Base-by-base conservation (phyloP, 1,140 invertebrate genomes). In the Coboldia fuscipes region DNA sequence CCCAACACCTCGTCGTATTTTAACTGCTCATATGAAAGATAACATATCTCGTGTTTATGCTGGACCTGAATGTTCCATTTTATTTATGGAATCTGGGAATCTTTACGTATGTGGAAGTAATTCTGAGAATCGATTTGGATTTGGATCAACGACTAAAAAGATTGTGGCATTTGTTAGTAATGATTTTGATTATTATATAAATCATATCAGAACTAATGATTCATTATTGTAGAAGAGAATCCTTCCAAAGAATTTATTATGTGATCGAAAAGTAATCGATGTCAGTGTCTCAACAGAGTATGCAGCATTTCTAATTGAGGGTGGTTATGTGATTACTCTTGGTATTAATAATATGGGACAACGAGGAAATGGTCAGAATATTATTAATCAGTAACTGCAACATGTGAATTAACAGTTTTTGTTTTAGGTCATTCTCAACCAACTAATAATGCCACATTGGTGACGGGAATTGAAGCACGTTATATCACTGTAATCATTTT, bases 31-130 rank as follows among this genome's bases (percentile, higher is more conserved):
- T 22, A 16, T 26, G 9, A 57, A 61, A 22, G 57, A 62, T 9
- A 47, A 59, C 14, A 60, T 72, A 10, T 46, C 51, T 10, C 61
- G 61, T 20, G 62, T 74, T 0, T 56, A 58, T 44, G 74, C 72
- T 46, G 74, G 75, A 3, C 55, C 57, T 0, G 68, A 80, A 46
- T 66, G 62, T 6, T 73, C 70, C 0, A 66, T 71, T 34, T 56
- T 76, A n/a, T 51, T 80, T 3, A 72, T 72, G 13, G 57, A 66
- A 35, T 60, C 62, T 35, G 74, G 71, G n/a, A 56, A 58, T 18
- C 41, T 79, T 17, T 63, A 68, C 29, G 69, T 66, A 10, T 75
- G 71, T 53, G 78, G 78, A 16, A 65, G 55, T 30, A 82, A 82
- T 47, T 51, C 60, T 22, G 54, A 66, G 43, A 79, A 77, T 45